Percentiles rank a stretch among this genome's conserved stretches.
Conservation (phyloP, 2,797 vertebrate species). For the Prionace glauca region DNA sequence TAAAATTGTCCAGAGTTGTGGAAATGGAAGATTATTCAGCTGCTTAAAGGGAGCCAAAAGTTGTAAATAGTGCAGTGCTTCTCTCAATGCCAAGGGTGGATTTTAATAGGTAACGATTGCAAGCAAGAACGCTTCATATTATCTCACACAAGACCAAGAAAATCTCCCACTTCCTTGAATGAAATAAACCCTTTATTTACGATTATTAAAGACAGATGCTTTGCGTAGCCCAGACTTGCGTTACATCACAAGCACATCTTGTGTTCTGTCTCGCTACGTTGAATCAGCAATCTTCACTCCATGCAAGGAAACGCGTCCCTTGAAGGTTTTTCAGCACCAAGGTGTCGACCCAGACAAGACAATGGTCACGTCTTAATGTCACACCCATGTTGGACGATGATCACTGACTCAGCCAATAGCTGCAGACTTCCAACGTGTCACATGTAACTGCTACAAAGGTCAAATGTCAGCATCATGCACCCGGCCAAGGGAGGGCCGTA, state of each 20-base stretch:
- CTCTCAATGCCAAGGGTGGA: background rate
- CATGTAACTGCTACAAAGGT: background rate
- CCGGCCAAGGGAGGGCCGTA: background rate
- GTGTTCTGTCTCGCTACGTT: too few relatives aligned
- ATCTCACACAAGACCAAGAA: background rate
- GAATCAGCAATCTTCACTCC: background rate
- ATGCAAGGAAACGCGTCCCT: background rate
- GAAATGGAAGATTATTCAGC: background rate
- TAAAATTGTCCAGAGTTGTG: background rate
- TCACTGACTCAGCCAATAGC: background rate
- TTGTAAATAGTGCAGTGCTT: background rate
- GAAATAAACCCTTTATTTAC: background rate
- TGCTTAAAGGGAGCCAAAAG: background rate
- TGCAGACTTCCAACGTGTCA: background rate
- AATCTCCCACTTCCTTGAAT: background rate
- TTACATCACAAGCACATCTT: background rate
- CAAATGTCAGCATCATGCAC: background rate
- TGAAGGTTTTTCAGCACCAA: background rate
- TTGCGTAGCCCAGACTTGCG: background rate
- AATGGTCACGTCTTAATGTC: background rate
- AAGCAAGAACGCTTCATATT: background rate
- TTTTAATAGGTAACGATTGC: background rate
- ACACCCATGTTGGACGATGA: background rate
- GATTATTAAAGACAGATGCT: background rate
- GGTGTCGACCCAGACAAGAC: background rate